A percentile compares a stretch with the other conserved stretches of the same genome.
These are phyloP conservation scores for Aldabrachelys gigantea DNA, from an alignment of 2,113 vertebrate species.

Conservation along the genomic window DNA sequence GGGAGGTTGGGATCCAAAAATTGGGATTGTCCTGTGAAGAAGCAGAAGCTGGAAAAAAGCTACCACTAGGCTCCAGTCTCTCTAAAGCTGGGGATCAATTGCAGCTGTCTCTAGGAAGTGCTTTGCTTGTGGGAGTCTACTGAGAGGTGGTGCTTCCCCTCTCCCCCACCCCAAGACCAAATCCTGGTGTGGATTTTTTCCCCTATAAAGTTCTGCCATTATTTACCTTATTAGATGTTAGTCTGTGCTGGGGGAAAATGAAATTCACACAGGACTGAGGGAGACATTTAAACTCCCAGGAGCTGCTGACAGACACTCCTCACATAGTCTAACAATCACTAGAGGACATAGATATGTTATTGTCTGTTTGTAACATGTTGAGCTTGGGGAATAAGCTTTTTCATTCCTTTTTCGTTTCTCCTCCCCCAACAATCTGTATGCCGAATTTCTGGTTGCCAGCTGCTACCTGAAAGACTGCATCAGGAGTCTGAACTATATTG, in stretches of 20 bases:
- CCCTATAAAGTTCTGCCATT: neutral
- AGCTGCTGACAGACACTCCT: rapidly evolving
- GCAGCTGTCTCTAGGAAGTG: neutral
- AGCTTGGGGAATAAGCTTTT: neutral
- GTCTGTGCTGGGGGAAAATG: neutral
- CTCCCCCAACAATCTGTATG: neutral
- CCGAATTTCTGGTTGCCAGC: neutral
- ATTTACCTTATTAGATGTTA: neutral
- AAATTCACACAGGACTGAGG: neutral
- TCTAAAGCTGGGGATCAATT: neutral
- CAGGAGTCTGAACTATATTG: neutral
- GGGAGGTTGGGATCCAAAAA: neutral
- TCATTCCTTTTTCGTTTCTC: neutral
- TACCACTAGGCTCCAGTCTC: neutral
- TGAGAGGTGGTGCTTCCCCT: neutral
- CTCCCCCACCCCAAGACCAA: neutral
- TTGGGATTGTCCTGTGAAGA: neutral
- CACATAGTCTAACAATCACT: neutral
- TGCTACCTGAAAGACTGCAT: neutral
- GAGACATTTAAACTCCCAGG: neutral
- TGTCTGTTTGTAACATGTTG: rapidly evolving
- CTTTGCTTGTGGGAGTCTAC: neutral
- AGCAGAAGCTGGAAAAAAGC: neutral
- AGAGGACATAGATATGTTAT: neutral
- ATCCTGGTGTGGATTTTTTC: neutral